These are phyloP conservation scores for Gallinago stenura DNA, from an alignment of 2,797 vertebrate species.

Conservation along the genomic window DNA sequence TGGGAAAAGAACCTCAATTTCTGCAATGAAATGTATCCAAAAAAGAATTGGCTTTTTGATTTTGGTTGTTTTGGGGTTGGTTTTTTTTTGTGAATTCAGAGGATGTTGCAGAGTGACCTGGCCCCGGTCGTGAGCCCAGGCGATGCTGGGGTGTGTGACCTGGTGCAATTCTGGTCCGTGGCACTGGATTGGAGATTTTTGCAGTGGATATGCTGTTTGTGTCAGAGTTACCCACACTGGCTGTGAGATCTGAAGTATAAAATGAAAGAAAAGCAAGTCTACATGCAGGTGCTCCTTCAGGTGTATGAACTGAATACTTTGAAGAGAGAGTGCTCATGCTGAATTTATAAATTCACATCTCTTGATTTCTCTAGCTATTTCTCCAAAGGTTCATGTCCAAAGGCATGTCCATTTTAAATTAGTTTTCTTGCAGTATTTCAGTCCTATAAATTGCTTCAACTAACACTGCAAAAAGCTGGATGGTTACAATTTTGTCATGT, in stretches of 20 bases:
- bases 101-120: not conserved
- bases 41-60: not conserved
- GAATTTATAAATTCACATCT: not conserved
- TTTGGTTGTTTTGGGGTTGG: not conserved
- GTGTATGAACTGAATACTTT: not conserved
- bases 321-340: not conserved
- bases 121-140: fast-evolving
- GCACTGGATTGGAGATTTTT: not conserved
- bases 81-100: not conserved
- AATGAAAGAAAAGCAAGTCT: not conserved
- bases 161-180: not conserved
- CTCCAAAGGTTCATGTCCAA: not conserved
- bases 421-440: not conserved
- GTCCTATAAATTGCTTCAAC: not conserved
- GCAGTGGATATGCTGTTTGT: not conserved
- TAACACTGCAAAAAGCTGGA: not conserved
- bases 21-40: not conserved
- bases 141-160: not conserved
- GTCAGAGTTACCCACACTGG: not conserved
- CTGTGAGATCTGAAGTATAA: not conserved
- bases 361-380: not conserved
- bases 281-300: not conserved
- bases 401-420: not conserved
- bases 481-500: not conserved
- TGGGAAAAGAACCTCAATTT: not conserved